Percentiles rank a stretch among this genome's conserved stretches.
phyloP scores from a whole-genome alignment of 2,797 vertebrate genomes.

The Tachyglossus aculeatus region DNA sequence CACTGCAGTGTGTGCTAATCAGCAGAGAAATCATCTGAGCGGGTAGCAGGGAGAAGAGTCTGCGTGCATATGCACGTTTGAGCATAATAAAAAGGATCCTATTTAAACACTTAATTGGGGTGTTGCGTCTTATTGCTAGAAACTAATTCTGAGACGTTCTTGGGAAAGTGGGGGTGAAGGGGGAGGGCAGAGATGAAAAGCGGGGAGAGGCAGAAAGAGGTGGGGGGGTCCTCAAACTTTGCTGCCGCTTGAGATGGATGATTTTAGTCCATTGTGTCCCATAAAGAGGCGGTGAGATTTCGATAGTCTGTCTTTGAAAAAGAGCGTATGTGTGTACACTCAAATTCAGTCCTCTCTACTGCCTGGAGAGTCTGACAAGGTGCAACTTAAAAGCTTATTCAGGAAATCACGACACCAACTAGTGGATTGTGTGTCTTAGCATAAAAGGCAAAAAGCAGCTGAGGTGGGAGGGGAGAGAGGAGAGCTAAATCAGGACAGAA shows the following conservation, averaged over 20 bases:
- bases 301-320: neutral
- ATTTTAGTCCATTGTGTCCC: conserved; percentile 41
- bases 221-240: conserved; percentile 62
- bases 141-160: conserved; percentile 46
- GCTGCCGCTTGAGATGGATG: conserved; percentile 50
- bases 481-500: conserved; percentile 68
- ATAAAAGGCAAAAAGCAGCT: too few relatives aligned
- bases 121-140: conserved; percentile 39
- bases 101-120: conserved; percentile 56
- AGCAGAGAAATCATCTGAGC: conserved; percentile 60
- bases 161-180: too few relatives aligned
- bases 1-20: conserved; percentile 62
- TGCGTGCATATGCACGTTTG: conserved; percentile 28
- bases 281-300: conserved; percentile 56
- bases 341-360: conserved; percentile 63
- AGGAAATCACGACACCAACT: conserved; percentile 67
- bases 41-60: neutral
- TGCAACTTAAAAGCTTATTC: conserved; percentile 74
- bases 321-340: conserved; percentile 45
- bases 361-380: conserved; percentile 71
- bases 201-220: too few relatives aligned
- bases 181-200: too few relatives aligned
- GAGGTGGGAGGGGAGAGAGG: conserved; percentile 68
- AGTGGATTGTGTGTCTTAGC: conserved; percentile 70
- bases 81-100: neutral